phyloP scores from a whole-genome alignment of 2,888 invertebrate species.

The Eristalis pertinax region DNA sequence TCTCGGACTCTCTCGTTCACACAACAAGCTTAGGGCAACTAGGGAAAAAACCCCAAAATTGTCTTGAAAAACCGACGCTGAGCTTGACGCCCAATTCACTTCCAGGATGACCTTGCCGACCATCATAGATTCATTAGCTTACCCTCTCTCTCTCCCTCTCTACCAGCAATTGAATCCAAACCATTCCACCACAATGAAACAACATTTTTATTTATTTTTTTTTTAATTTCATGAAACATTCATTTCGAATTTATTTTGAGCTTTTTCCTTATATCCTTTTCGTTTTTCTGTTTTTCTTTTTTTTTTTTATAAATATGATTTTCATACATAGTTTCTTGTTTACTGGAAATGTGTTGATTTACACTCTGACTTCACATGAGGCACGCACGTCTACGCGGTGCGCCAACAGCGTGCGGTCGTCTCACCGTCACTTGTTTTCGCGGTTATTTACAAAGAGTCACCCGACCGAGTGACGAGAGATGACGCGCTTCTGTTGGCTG shows the following conservation, averaged over 20 bases:
- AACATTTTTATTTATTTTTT: background rate
- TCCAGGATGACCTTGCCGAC: background rate
- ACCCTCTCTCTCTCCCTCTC: no score
- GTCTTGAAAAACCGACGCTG: no score
- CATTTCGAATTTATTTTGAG: constrained; percentile 70
- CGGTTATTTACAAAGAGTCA: constrained; percentile 35
- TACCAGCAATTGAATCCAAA: no score
- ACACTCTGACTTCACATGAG: constrained; percentile 50
- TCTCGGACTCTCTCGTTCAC: no score
- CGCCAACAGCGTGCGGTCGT: constrained; percentile 27
- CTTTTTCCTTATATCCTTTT: constrained; percentile 45
- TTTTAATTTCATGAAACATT: constrained; percentile 65
- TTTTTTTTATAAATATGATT: constrained; percentile 67
- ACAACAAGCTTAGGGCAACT: no score
- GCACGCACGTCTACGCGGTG: background rate
- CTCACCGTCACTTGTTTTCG: constrained; percentile 2
- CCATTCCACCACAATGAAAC: background rate
- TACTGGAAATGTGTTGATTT: constrained; percentile 65
- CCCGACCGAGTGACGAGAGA: background rate
- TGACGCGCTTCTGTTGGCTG: background rate
- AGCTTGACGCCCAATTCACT: no score
- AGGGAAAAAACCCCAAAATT: no score
- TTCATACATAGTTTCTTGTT: constrained; percentile 34
- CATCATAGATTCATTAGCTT: no score
- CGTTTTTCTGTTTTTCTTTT: background rate